phyloP scores from a whole-genome alignment of 2,888 invertebrate species.

The Argyresthia goedartella region DNA sequence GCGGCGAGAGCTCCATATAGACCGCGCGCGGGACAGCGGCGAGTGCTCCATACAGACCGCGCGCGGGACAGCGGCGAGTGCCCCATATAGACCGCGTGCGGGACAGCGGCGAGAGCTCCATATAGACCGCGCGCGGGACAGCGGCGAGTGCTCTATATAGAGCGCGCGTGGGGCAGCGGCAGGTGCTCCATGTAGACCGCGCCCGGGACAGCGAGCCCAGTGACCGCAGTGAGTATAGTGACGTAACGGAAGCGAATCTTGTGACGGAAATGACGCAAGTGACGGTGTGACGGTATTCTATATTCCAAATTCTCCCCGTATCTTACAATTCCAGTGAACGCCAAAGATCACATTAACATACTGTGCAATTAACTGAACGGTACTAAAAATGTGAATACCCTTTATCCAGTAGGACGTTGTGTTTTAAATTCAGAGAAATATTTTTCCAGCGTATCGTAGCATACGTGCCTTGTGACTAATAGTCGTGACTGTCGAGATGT shows the following conservation, averaged over 20 bases:
- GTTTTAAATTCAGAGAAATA: constrained; percentile 45
- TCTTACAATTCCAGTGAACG: constrained; percentile 29
- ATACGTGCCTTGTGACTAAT: constrained; percentile 59
- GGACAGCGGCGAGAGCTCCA: too few species aligned
- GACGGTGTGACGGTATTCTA: neutral
- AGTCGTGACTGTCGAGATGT: neutral
- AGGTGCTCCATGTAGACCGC: too few species aligned
- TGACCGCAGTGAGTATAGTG: too few species aligned
- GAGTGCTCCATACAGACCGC: too few species aligned
- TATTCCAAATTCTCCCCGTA: constrained; percentile 13
- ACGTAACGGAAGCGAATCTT: constrained; percentile 2
- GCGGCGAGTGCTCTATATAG: too few species aligned
- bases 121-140: too few species aligned
- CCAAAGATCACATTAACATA: constrained; percentile 41
- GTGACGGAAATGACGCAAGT: neutral
- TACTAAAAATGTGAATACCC: neutral
- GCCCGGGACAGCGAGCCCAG: too few species aligned
- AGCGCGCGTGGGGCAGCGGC: too few species aligned
- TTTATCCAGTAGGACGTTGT: constrained; percentile 18
- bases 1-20: too few species aligned
- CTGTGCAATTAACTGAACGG: constrained; percentile 10
- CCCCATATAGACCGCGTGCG: too few species aligned
- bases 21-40: too few species aligned
- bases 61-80: too few species aligned
- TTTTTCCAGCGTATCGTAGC: constrained; percentile 61